Conservation (phyloP, 2,113 vertebrate genomes). For the Acanthochromis polyacanthus region DNA sequence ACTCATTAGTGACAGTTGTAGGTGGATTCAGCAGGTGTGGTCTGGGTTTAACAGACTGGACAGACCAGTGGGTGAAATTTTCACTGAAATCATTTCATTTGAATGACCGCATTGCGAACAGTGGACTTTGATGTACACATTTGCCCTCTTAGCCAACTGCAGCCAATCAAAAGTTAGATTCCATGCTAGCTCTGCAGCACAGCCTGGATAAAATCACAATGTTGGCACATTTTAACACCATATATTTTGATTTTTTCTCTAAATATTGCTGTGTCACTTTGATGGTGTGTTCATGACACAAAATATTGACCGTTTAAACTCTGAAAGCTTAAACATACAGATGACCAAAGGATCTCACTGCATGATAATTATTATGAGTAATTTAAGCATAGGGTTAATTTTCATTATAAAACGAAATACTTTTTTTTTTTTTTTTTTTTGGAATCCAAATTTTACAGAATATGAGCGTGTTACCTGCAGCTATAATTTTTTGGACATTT, state of each 20-base stretch:
- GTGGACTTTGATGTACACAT: background rate
- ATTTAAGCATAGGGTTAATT: background rate
- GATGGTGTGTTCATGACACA: too few species aligned
- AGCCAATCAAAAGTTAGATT: too few species aligned
- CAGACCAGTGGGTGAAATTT: too few species aligned
- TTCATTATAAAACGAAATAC: background rate
- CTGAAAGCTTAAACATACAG: background rate
- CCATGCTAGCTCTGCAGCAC: background rate
- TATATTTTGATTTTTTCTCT: background rate
- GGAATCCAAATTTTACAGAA: too few species aligned
- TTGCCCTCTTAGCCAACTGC: too few species aligned
- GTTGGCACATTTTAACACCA: background rate
- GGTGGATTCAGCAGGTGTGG: too few species aligned
- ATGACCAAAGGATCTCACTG: background rate
- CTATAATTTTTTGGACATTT: too few species aligned
- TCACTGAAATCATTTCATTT: too few species aligned
- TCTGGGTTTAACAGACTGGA: too few species aligned
- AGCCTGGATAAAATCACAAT: background rate
- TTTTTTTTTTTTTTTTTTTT: background rate
- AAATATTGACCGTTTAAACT: slow-evolving; percentile 6
- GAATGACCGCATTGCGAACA: too few species aligned
- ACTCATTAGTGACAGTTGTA: too few species aligned
- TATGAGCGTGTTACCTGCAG: too few species aligned
- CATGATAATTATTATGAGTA: background rate
- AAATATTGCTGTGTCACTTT: background rate